phyloP scores from a whole-genome alignment of 2,888 invertebrate species.

The Drosophila kambysellisi region DNA sequence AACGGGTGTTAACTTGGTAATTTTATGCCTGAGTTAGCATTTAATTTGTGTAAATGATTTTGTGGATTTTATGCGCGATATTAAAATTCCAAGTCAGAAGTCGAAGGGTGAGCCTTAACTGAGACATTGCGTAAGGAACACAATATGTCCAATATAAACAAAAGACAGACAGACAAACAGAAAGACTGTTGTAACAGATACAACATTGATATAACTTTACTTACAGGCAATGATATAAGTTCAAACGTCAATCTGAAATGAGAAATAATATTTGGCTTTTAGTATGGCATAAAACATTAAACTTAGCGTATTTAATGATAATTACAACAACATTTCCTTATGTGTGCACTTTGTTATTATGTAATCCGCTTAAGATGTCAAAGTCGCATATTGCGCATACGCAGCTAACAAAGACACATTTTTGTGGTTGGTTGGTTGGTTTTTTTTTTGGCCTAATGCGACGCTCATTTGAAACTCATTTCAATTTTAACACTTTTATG shows the following conservation, averaged over 20 bases:
- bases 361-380: conserved; percentile 56
- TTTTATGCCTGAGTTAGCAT: conserved; percentile 82
- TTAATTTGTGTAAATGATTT: conserved; percentile 81
- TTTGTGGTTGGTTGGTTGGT: neutral
- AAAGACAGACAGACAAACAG: conserved; percentile 37
- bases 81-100: conserved; percentile 53
- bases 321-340: neutral
- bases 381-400: conserved; percentile 58
- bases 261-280: neutral
- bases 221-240: neutral
- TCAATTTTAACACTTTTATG: conserved; percentile 79
- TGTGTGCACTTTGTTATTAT: conserved; percentile 5
- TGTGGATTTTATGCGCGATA: conserved; percentile 75
- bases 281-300: neutral
- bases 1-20: conserved; percentile 83
- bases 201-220: neutral
- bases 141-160: conserved; percentile 15
- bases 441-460: conserved; percentile 46
- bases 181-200: neutral
- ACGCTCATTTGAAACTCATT: conserved; percentile 73
- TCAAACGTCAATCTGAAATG: conserved; percentile 7
- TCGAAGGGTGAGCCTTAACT: neutral
- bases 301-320: neutral
- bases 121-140: neutral
- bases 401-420: conserved; percentile 61